Evolutionary conservation across 2,888 invertebrate species (phyloP), one percentile per base, ranked within the genome.

Genomic region (Macrosiphum euphorbiae): DNA sequence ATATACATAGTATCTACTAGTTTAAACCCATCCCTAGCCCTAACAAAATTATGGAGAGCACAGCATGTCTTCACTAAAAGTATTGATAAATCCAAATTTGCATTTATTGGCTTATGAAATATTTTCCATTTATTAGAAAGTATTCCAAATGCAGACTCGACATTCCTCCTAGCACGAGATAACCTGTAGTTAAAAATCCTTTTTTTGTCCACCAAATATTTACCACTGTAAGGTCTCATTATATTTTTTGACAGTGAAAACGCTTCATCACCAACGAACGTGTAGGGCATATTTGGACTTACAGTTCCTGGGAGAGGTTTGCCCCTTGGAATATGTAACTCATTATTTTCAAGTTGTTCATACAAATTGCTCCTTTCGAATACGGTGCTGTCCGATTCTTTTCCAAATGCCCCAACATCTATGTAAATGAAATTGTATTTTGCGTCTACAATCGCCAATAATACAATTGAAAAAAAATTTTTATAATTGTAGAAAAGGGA

Each of bases 401-500:
- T 88, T 10, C 88, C 88, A 50, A 88, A 88, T 24, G 52, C 88
- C 13, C 88, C 52, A n/a, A n/a, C 88, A 50, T 50, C 52, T 16
- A 88, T 52, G n/a, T 88, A 88, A 88, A 88, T 50, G 41, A 88
- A 88, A 10, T 88, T 88, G 41, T 88, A 88, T 11, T 88, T 88
- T 11, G 35, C 55, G 55, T 88, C 88, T 88, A 88, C 88, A n/a
- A 88, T 55, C 35, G 88, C 52, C 35, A 88, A 26, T 20, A 88
- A 88, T 26, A 88, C 88, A 55, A 88, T 88, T n/a, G 95, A 95
- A 94, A 50, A 50, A 50, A 50, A 50, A 50, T 1, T 50, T 50
- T 50, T 50, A 50, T 50, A 50, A 50, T 50, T 50, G 50, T 50
- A 50, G 50, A 50, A 50, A 50, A 50, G 50, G 20, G 87, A 88